Evolutionary conservation across 2,888 invertebrate genomes (phyloP).

Genomic region (Cremastinae sp.): DNA sequence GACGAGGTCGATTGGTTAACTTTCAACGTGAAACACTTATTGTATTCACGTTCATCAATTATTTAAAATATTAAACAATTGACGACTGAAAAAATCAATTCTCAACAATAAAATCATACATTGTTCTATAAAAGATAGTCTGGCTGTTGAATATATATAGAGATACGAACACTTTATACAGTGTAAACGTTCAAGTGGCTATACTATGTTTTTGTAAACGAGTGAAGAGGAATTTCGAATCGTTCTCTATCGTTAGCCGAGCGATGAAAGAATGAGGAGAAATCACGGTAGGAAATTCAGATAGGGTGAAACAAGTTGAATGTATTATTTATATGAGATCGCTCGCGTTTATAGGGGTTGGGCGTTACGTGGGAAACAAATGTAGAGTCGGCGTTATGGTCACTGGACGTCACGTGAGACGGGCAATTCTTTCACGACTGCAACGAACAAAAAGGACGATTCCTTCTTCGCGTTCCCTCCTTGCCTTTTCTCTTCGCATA

Average conservation of each 20-base stretch:
- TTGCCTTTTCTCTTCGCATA: neutral
- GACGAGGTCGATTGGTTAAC: no score
- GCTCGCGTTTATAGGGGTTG: slow-evolving; percentile 35
- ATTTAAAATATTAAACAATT: no score
- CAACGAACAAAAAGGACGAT: slow-evolving; percentile 15
- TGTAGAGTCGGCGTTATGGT: slow-evolving; percentile 57
- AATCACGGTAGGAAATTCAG: slow-evolving; percentile 23
- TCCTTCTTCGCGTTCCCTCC: neutral
- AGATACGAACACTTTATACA: no score
- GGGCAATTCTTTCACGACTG: slow-evolving; percentile 25
- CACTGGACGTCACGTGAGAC: slow-evolving; percentile 54
- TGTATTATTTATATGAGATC: slow-evolving; percentile 57
- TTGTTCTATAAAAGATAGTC: no score
- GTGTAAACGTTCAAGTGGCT: no score
- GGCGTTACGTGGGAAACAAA: slow-evolving; percentile 60
- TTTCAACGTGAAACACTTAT: no score
- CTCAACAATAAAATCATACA: no score
- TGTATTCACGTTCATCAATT: no score
- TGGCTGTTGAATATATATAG: no score
- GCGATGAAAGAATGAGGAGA: neutral
- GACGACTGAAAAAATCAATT: no score
- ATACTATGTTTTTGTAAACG: neutral
- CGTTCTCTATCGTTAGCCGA: slow-evolving; percentile 6
- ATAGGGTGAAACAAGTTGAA: slow-evolving; percentile 49
- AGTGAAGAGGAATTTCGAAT: neutral